A percentile compares a stretch with the other conserved stretches of the same genome.
Evolutionary conservation across 2,797 vertebrate species (phyloP).

Genomic region (Takifugu rubripes): DNA sequence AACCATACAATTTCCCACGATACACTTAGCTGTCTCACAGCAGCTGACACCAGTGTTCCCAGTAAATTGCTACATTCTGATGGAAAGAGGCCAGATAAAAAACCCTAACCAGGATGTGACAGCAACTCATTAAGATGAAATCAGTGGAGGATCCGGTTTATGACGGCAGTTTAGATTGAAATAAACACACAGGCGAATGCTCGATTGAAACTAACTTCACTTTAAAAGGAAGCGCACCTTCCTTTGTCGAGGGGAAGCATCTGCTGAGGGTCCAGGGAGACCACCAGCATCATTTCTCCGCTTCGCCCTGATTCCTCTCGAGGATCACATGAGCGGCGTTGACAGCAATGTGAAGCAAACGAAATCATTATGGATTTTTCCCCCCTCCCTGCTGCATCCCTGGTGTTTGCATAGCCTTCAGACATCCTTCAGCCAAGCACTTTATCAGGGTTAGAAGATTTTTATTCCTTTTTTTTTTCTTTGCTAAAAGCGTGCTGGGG

Average conservation of each 20-base stretch:
- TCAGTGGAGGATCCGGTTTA: slow-evolving; percentile 27
- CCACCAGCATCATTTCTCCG: slow-evolving; percentile 37
- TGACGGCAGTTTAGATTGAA: slow-evolving; percentile 9
- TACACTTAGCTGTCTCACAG: slow-evolving; percentile 4
- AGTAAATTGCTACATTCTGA: slow-evolving; percentile 33
- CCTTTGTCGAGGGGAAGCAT: not conserved
- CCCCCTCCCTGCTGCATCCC: slow-evolving; percentile 24
- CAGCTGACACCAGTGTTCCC: slow-evolving; percentile 13
- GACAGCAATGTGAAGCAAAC: slow-evolving; percentile 20
- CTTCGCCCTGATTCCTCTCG: slow-evolving; percentile 23
- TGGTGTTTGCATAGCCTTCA: slow-evolving; percentile 37
- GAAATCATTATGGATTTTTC: slow-evolving; percentile 26
- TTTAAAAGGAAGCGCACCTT: not conserved
- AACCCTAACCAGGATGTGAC: slow-evolving; percentile 14
- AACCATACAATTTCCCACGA: slow-evolving; percentile 16
- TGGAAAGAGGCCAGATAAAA: slow-evolving; percentile 33
- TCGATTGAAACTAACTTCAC: not conserved
- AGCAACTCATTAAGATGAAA: slow-evolving; percentile 36
- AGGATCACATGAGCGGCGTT: slow-evolving; percentile 14
- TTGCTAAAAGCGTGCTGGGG: not conserved
- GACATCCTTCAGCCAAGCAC: slow-evolving; percentile 12
- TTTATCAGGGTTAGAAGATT: slow-evolving; percentile 24
- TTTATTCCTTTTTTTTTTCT: not conserved
- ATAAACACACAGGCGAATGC: not conserved
- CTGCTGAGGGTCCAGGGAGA: slow-evolving; percentile 30